Evolutionary conservation across 2,888 invertebrate species (phyloP), one percentile per base, ranked within the genome.

Genomic region (Agriotes lineatus): DNA sequence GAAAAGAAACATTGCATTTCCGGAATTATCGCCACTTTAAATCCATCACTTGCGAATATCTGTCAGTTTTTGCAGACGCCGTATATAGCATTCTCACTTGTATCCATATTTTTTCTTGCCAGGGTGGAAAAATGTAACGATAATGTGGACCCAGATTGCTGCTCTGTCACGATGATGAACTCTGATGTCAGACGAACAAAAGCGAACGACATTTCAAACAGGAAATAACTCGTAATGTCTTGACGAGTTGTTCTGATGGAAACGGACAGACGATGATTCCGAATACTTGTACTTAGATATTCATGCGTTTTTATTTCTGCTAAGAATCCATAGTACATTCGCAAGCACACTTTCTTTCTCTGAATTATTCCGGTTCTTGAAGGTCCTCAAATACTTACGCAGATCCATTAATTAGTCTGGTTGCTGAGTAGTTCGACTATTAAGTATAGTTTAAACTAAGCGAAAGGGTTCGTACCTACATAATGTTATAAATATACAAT

Each of bases 201-300:
- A 74, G 72, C 69, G 67, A 72, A 65, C 72, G 72, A 72, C 73
- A 74, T 75, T 71, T 73, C 72, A 72, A 73, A 72, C 70, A 62
- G 73, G 72, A 72, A 74, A 74, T 74, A 72, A 71, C 74, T 74
- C 67, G 71, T 72, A 73, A 71, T 72, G 71, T 68, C 73, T 71
- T 73, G 73, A 70, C 71, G 73, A 73, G 73, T 72, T 73, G 71
- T 72, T 75, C 71, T 75, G 69, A 75, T 73, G 74, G 74, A 75
- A 75, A 74, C 72, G 72, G 74, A 76, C 75, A 72, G 72, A 70
- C 67, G 64, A 69, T 69, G 71, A 65, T 67, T 62, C 33, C 50
- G 39, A 56, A 62, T 50, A 30, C 37, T 35, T 59, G 52, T 59
- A 44, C 44, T 66, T 66, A 59, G 35, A 56, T 64, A 64, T 54